Base-by-base conservation (phyloP, 2,888 invertebrate genomes). In the Allophyes oxyacanthae region DNA sequence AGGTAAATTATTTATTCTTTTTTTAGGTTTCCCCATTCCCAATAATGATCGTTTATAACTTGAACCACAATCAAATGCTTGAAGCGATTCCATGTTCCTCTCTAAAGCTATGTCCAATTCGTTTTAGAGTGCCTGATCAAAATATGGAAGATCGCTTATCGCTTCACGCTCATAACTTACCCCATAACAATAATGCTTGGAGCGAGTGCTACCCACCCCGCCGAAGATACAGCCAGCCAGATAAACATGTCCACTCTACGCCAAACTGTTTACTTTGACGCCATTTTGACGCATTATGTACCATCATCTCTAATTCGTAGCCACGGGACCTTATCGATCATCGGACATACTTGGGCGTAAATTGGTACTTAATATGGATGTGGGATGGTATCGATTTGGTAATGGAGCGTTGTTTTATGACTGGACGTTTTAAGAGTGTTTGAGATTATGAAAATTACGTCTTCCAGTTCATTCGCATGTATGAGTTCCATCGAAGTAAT, bases 211-310 rank as follows among this genome's bases (percentile, higher is more conserved):
- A 44, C 74, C 64, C 64, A 72, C 72, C 75, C 78, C 81, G 71
- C 81, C 83, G 64, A 59, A 86, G 85, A 88, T 84, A 79, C 41
- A 57, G 37, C 67, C 74, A 64, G 72, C 78, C 67, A 71, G 83
- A 84, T 85, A 85, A 81, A 77, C 75, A 70, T 63, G 51, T 75
- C 64, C 64, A 72, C 69, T 70, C 60, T 56, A 54, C 46, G 67
- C 63, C 63, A 58, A 71, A 69, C 74, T 81, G 77, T 82, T 79
- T 83, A 64, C 72, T 72, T 76, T 82, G 75, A 79, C 78, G 79
- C 72, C 72, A 58, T 59, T 65, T 52, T 64, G 70, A 66, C 64
- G 69, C 69, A 72, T 60, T 68, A 43, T 32, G 53, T 37, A 48
- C 36, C 58, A 45, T 42, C 40, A 37, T 25, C 40, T 38, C 38